Base-by-base conservation (phyloP, 2,113 vertebrate species). In the Istiophorus platypterus region DNA sequence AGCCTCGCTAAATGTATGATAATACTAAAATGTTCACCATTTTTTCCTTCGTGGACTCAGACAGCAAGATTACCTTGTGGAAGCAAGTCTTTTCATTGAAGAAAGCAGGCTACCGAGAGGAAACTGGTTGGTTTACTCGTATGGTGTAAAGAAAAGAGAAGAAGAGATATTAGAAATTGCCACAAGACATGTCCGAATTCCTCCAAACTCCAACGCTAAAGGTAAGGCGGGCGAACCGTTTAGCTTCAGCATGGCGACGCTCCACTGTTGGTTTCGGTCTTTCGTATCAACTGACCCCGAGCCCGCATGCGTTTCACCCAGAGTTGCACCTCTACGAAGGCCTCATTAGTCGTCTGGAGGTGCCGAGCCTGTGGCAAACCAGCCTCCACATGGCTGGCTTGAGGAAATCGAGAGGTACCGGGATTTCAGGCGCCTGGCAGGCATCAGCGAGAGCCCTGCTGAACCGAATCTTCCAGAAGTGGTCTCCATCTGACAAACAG, bases 291-390 rank as follows among this genome's bases (percentile, higher is more conserved):
- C 51, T 70, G 27, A 78, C 57, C 20, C 4, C 5, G 10, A 9
- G 24, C 9, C 65, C 59, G 1, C 15, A 24, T 45, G 14, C 85
- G 67, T 71, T 47, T 27, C 68, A 0, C 81, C 0, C 34, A 95
- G 95, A 95, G 68, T 0, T 94, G 0, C 93, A 95, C 37, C 66
- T 93, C 12, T 95, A 94, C 34, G 95, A 95, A 70, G 92, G 85
- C 29, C 7, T 85, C 74, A 89, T 95, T 17, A 0, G 41, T 37
- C 27, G 13, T 1, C 0, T 8, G 1, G 74, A 81, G 0, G 12
- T 0, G 12, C 24, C 14, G 1, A 8, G 52, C 5, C 0, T 68
- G 0, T 1, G 6, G 0, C 0, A 0, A 9, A 24, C 26, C 2
- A 0, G 76, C 3, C 41, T 79, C 15, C 1, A 69, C 0, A 7